Base-by-base conservation (phyloP, 2,888 invertebrate species). In the Sisyra terminalis region DNA sequence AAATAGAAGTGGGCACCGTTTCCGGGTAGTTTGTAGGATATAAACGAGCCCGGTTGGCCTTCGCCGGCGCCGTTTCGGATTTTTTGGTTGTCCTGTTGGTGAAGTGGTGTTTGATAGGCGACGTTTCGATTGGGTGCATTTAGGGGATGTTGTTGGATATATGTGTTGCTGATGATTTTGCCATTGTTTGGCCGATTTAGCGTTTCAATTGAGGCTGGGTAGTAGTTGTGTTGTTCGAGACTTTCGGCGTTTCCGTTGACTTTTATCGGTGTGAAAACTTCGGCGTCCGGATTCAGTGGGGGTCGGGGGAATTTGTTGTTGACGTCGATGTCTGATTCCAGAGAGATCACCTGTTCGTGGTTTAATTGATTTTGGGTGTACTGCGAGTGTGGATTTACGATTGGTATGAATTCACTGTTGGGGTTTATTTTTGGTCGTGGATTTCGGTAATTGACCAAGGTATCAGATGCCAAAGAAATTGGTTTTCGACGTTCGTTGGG, bases 1-100 rank as follows among this genome's bases (percentile, higher is more conserved):
- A 83, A 83, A 57, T 81, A 83, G 53, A 82, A 80, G 60, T 82
- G 83, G 0, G 81, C 81, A 8, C 79, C 78, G 50, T 80, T 79
- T 1, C 81, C 82, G 1, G 83, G 82, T 45, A 82, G 62, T 51
- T 75, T 65, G 58, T 82, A 83, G 8, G 81, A 78, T 49, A 82
- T 76, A 52, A 75, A 75, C 14, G 78, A 72, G n/a, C 70, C 72
- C n/a, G 65, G 63, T 46, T 64, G 57, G 32, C 66, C 66, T 46
- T 64, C 64, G 46, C 67, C 63, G 48, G 64, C 57, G 53, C 47
- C 15, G 52, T 51, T 46, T 55, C 50, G 35, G 56, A 48, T 44
- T 44, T 38, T 45, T 42, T 14, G 49, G 50, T 46, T 49, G 45
- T 42, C 51, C 50, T 45, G 46, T 45, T 47, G 43, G 56, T 49